These are phyloP conservation scores for Nebria salina DNA, from an alignment of 2,888 invertebrate genomes.

Conservation along the genomic window DNA sequence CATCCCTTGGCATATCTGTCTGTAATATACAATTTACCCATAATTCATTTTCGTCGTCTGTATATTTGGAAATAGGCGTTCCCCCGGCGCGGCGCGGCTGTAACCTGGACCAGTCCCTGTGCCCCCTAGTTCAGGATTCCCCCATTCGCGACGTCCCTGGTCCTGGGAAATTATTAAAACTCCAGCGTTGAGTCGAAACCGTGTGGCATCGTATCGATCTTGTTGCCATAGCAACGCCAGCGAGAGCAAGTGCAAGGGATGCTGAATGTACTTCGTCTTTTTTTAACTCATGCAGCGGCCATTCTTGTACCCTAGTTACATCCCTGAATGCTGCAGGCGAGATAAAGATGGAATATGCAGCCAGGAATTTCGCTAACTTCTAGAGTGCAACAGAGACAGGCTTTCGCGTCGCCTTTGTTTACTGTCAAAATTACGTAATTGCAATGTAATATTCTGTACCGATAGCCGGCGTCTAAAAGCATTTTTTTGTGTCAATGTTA, in stretches of 20 bases:
- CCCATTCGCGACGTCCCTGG: slow-evolving; percentile 8
- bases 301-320: background rate
- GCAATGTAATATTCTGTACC: slow-evolving; percentile 38
- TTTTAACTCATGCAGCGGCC: slow-evolving; percentile 3
- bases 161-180: slow-evolving; percentile 41
- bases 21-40: background rate
- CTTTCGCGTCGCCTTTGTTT: slow-evolving; percentile 27
- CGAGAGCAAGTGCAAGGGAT: slow-evolving; percentile 22
- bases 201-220: slow-evolving; percentile 48
- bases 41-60: background rate
- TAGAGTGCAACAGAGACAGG: background rate
- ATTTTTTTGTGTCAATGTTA: background rate
- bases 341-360: background rate
- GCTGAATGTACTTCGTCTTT: background rate
- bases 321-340: background rate
- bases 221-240: slow-evolving; percentile 52
- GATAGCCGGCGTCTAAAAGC: background rate
- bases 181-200: slow-evolving; percentile 12
- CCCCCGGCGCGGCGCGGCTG: slow-evolving; percentile 6
- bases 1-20: background rate
- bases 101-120: slow-evolving; percentile 2
- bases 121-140: background rate
- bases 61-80: slow-evolving; percentile 2
- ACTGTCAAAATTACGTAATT: slow-evolving; percentile 42
- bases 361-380: background rate